Evolutionary conservation across 2,113 vertebrate species (phyloP).

Genomic region (Odocoileus hemionus): DNA sequence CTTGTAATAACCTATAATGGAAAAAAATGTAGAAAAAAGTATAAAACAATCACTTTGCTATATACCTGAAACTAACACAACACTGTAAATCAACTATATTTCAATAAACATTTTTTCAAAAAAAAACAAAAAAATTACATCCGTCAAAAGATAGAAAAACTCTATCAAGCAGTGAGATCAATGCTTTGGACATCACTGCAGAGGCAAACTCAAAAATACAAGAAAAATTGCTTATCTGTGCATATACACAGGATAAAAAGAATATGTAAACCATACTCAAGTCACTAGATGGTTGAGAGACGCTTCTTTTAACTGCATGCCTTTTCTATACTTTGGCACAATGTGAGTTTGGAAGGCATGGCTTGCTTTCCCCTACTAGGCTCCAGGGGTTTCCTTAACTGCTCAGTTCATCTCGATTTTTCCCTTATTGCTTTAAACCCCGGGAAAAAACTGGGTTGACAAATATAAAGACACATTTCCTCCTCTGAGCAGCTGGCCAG

Average conservation of each 20-base stretch:
- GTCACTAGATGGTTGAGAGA: not conserved
- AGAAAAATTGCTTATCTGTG: not conserved
- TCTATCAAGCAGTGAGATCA: not conserved
- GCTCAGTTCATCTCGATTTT: not conserved
- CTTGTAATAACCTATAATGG: not conserved
- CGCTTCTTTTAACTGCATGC: not conserved
- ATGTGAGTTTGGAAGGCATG: not conserved
- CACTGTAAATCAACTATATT: not conserved
- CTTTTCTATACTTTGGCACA: not conserved
- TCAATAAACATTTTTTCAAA: not conserved
- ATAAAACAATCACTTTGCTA: not conserved
- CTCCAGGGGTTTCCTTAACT: not conserved
- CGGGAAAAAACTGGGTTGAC: not conserved
- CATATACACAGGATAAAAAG: not conserved
- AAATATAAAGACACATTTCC: not conserved
- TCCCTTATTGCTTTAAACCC: not conserved
- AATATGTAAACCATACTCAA: not conserved
- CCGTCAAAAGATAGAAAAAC: not conserved
- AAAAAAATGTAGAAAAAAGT: not conserved
- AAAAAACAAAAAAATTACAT: not conserved
- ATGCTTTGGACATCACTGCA: not conserved
- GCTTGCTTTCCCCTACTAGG: not conserved
- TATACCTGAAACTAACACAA: not conserved
- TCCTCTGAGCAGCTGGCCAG: not conserved
- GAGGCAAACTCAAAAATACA: not conserved